Percentiles rank a stretch among this genome's conserved stretches.
These are phyloP conservation scores for Aurelia sp. DNA, from an alignment of 30 jellyfish, hydroid and myxozoan species.

Conservation along the genomic window DNA sequence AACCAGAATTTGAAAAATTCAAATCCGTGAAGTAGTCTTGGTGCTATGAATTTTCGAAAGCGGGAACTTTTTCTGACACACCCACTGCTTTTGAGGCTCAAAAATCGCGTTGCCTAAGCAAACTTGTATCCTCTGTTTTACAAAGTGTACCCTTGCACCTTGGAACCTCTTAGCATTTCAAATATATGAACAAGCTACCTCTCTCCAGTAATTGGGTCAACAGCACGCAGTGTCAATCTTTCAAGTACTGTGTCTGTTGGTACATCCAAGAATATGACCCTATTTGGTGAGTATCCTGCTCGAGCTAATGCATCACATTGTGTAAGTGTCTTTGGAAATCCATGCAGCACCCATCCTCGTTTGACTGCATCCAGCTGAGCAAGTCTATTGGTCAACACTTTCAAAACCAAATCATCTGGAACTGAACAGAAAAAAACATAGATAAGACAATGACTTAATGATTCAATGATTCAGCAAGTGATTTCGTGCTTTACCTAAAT, in stretches of 20 bases:
- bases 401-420: constrained; percentile 92
- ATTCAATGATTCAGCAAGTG: too few relatives aligned
- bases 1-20: too few relatives aligned
- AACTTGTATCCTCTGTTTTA: too few relatives aligned
- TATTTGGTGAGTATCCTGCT: constrained; percentile 92
- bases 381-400: constrained; percentile 66
- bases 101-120: too few relatives aligned
- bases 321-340: constrained; percentile 94
- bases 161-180: neutral
- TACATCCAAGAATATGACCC: constrained; percentile 81
- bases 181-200: constrained; percentile 34
- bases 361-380: constrained; percentile 92
- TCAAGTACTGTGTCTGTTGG: constrained; percentile 91
- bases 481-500: too few relatives aligned
- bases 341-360: constrained; percentile 98
- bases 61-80: too few relatives aligned
- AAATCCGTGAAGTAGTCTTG: too few relatives aligned
- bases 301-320: constrained; percentile 80
- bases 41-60: too few relatives aligned
- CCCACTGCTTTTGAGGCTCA: too few relatives aligned
- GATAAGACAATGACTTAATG: too few relatives aligned
- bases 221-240: constrained; percentile 81
- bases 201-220: constrained; percentile 94
- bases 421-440: constrained; percentile 46
- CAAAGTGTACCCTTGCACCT: too few relatives aligned